phyloP scores from a whole-genome alignment of 2,888 invertebrate genomes.

The Xestia c-nigrum region DNA sequence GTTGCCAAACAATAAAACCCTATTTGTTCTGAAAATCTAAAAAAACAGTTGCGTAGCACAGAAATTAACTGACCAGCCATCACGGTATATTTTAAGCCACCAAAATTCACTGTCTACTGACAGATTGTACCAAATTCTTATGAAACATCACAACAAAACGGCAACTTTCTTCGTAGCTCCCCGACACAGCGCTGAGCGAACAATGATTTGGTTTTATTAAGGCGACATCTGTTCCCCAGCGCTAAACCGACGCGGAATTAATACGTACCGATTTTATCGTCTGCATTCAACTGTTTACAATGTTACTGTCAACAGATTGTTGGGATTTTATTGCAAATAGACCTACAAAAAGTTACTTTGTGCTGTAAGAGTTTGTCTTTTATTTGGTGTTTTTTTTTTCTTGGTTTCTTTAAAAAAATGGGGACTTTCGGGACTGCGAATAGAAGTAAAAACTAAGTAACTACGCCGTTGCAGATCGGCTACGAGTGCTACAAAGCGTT shows the following conservation, averaged over 20 bases:
- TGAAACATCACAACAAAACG: conserved; percentile 8
- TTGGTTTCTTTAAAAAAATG: neutral
- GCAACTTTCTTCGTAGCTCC: conserved; percentile 62
- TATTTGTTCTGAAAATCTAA: neutral
- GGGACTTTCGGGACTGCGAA: no score
- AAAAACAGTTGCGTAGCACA: neutral
- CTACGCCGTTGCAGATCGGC: no score
- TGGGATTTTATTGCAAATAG: conserved; percentile 20
- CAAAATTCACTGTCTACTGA: neutral
- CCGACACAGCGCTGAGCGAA: conserved; percentile 71
- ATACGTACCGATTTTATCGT: conserved; percentile 60
- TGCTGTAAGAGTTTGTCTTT: conserved; percentile 10
- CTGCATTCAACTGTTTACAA: conserved; percentile 54
- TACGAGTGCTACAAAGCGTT: no score
- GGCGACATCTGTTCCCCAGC: conserved; percentile 76
- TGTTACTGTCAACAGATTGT: conserved; percentile 47
- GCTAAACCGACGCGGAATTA: conserved; percentile 70
- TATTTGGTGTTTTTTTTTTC: conserved; percentile 11
- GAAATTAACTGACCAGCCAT: neutral
- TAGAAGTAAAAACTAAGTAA: no score
- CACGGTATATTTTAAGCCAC: neutral
- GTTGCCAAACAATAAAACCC: no score
- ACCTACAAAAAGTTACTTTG: conserved; percentile 3
- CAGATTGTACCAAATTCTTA: neutral
- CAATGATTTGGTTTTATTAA: conserved; percentile 84